phyloP scores from a whole-genome alignment of 2,888 invertebrate genomes.

The Asteroscopus sphinx region DNA sequence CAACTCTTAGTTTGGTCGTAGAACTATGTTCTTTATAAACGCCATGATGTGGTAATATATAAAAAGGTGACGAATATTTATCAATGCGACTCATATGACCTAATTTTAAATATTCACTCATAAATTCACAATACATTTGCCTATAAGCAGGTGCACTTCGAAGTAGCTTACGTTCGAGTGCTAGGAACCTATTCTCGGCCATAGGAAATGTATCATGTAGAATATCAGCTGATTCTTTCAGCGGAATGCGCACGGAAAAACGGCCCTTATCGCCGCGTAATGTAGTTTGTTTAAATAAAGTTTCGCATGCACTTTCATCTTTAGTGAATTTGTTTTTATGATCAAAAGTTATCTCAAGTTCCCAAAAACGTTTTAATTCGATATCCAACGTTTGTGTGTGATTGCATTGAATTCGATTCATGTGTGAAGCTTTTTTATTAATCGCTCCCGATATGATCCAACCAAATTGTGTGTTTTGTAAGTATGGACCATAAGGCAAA shows the following conservation, averaged over 20 bases:
- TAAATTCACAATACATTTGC: constrained; percentile 17
- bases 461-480: constrained; percentile 21
- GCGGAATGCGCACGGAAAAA: constrained; percentile 27
- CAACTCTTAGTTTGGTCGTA: constrained; percentile 27
- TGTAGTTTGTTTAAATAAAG: constrained; percentile 12
- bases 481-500: constrained; percentile 16
- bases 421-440: neutral
- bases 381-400: constrained; percentile 15
- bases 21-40: constrained; percentile 14
- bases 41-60: constrained; percentile 21
- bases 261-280: constrained; percentile 15
- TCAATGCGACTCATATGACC: constrained; percentile 19
- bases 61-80: constrained; percentile 5
- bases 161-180: constrained; percentile 30
- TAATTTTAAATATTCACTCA: constrained; percentile 15
- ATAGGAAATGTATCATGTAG: constrained; percentile 14
- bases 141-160: constrained; percentile 11
- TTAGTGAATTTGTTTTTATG: neutral
- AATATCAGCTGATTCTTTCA: constrained; percentile 13
- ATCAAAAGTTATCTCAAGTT: too few species aligned
- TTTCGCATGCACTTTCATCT: constrained; percentile 24
- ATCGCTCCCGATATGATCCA: constrained; percentile 21
- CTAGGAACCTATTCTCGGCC: constrained; percentile 24
- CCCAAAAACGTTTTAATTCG: constrained; percentile 22
- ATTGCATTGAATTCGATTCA: constrained; percentile 12